Percentiles rank a stretch among this genome's conserved stretches.
Evolutionary conservation across 2,797 vertebrate genomes (phyloP).

Genomic region (Diglossa cyanea): DNA sequence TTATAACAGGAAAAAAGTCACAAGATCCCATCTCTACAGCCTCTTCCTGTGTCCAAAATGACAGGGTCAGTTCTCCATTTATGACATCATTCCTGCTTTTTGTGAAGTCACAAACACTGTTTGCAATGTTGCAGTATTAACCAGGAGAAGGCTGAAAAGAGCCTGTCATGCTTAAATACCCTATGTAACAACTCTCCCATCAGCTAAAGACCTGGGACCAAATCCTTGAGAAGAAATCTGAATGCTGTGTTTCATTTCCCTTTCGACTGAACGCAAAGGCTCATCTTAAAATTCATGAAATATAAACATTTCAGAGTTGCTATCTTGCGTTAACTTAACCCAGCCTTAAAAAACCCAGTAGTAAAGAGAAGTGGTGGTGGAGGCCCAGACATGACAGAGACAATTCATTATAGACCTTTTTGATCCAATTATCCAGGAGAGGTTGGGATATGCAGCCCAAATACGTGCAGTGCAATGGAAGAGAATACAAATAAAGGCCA

Average conservation of each 20-base stretch:
- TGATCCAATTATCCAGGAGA: constrained; percentile 18
- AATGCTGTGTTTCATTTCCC: constrained; percentile 28
- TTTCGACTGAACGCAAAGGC: not conserved
- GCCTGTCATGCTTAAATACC: not conserved
- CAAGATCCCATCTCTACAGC: not conserved
- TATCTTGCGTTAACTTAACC: constrained; percentile 2
- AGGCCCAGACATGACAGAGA: constrained; percentile 1
- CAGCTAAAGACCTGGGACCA: not conserved
- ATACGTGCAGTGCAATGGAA: not conserved
- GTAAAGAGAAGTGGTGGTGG: not conserved
- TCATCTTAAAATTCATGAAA: constrained; percentile 12
- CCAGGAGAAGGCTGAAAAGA: not conserved
- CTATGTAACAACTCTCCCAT: not conserved
- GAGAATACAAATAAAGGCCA: not conserved
- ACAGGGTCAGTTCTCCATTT: not conserved
- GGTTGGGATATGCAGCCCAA: not conserved
- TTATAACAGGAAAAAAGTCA: not conserved
- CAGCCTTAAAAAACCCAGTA: not conserved
- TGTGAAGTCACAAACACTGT: not conserved
- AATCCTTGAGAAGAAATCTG: not conserved
- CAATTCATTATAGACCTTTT: constrained; percentile 21
- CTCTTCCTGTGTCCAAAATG: not conserved
- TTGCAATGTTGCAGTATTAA: not conserved
- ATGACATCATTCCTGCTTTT: not conserved
- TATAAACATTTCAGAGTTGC: constrained; percentile 5